These are phyloP conservation scores for Petrolisthes manimaculis DNA, from an alignment of 2,888 invertebrate genomes.

Conservation along the genomic window DNA sequence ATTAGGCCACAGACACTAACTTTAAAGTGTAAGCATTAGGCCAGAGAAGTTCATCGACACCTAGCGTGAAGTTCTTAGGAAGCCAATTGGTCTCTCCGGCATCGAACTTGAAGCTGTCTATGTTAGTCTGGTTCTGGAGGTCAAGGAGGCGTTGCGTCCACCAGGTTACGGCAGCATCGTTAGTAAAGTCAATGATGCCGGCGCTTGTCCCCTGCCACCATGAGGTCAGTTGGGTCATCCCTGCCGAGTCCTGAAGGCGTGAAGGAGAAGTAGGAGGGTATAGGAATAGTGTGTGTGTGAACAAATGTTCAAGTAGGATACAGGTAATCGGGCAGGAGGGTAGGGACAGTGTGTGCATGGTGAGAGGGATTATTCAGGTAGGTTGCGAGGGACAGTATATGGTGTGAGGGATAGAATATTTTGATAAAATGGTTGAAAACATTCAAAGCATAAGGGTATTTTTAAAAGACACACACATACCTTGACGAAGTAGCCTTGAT, in stretches of 20 bases:
- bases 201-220: conserved; percentile 73
- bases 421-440: no score
- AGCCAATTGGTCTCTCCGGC: conserved; percentile 83
- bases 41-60: conserved; percentile 65
- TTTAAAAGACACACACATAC: conserved; percentile 67
- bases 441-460: no score
- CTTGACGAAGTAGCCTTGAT: conserved; percentile 75
- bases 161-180: conserved; percentile 76
- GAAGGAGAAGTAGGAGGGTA: no score
- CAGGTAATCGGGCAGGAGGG: background rate
- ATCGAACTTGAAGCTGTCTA: conserved; percentile 85
- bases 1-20: conserved; percentile 22
- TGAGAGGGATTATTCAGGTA: background rate
- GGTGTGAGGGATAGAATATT: no score
- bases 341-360: background rate
- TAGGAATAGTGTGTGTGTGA: no score
- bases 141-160: conserved; percentile 67
- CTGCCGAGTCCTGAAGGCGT: conserved; percentile 38
- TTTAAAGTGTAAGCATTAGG: conserved; percentile 68
- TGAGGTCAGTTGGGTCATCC: conserved; percentile 67
- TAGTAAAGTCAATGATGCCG: conserved; percentile 81
- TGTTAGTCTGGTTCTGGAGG: conserved; percentile 76
- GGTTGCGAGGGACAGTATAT: background rate
- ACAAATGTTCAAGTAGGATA: background rate
- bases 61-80: conserved; percentile 72